Percentiles rank a stretch among this genome's conserved stretches.
Evolutionary conservation across 2,888 invertebrate genomes (phyloP).

Genomic region (Sesamia inferens): DNA sequence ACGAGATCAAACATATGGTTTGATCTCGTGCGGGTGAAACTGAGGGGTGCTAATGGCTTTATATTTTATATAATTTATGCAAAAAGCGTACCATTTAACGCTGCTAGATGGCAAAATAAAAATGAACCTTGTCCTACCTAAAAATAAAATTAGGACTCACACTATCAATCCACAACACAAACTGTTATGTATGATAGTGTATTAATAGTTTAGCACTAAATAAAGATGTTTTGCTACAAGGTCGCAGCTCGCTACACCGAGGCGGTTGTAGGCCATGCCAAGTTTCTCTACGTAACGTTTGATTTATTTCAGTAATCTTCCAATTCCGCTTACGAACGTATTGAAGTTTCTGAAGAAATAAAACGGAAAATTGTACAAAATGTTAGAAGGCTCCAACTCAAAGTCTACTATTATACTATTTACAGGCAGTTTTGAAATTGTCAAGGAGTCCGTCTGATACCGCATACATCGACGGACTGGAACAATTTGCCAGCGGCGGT

Average conservation of each 20-base stretch:
- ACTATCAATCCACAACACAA: background rate
- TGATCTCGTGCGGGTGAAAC: too few species aligned
- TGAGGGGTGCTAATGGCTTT: too few species aligned
- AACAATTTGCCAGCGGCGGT: too few species aligned
- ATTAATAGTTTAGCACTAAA: slow-evolving; percentile 34
- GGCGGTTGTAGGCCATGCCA: slow-evolving; percentile 9
- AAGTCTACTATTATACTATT: background rate
- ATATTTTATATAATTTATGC: background rate
- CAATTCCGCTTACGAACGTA: background rate
- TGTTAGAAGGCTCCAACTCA: too few species aligned
- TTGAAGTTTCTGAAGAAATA: background rate
- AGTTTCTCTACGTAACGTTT: slow-evolving; percentile 24
- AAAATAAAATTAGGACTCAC: background rate
- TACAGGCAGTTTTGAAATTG: background rate
- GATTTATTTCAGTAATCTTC: slow-evolving; percentile 23
- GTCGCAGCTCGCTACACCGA: slow-evolving; percentile 11
- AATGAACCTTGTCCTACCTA: background rate
- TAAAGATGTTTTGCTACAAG: slow-evolving; percentile 31
- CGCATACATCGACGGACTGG: too few species aligned
- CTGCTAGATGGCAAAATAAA: background rate
- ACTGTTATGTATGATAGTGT: background rate
- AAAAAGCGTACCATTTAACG: background rate
- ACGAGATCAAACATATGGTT: too few species aligned
- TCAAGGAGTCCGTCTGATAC: background rate
- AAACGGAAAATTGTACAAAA: slow-evolving; percentile 2